Evolutionary conservation across 2,888 invertebrate genomes (phyloP).

Genomic region (Stegana nigrithorax): DNA sequence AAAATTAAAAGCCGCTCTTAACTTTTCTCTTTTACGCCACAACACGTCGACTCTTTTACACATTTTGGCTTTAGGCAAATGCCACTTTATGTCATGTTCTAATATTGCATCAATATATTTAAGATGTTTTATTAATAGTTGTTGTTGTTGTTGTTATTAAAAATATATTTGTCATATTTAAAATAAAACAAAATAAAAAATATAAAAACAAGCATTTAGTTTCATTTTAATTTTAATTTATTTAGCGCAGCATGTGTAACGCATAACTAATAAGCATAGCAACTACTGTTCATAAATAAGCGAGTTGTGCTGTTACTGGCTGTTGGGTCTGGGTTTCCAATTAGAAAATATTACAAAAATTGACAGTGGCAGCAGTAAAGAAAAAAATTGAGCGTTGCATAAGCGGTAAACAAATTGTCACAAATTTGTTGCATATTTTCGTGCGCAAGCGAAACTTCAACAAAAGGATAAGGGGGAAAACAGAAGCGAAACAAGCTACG

Average conservation of each 20-base stretch:
- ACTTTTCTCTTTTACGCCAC: background rate
- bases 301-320: too few species aligned
- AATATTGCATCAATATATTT: background rate
- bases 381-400: too few species aligned
- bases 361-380: too few species aligned
- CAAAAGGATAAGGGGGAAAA: too few species aligned
- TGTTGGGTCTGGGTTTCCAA: too few species aligned
- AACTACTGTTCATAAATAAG: too few species aligned
- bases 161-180: background rate
- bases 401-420: too few species aligned
- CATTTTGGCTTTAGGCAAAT: background rate
- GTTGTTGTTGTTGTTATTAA: background rate
- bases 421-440: too few species aligned
- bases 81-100: constrained; percentile 1
- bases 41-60: background rate
- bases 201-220: too few species aligned
- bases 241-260: background rate
- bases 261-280: constrained; percentile 4
- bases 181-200: background rate
- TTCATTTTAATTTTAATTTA: constrained; percentile 2
- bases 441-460: too few species aligned
- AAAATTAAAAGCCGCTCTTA: constrained; percentile 14
- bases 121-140: background rate
- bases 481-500: too few species aligned
- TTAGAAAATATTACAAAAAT: too few species aligned